These are phyloP conservation scores for Pycnomerus fuliginosus DNA, from an alignment of 2,888 invertebrate species.

Conservation along the genomic window DNA sequence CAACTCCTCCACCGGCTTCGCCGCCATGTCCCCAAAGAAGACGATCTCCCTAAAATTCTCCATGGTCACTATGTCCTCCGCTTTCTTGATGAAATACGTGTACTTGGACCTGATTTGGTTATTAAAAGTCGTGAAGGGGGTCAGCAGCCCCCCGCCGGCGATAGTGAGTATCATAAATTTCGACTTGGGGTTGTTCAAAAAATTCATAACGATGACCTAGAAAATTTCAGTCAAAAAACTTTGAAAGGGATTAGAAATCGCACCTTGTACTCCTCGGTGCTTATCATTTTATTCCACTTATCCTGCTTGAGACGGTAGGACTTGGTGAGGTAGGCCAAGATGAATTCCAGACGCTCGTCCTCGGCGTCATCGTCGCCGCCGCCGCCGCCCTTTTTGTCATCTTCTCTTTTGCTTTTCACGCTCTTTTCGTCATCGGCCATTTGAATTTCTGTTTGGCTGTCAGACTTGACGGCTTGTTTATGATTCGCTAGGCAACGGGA, in stretches of 20 bases:
- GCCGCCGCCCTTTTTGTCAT: too few relatives aligned
- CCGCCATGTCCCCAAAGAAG: constrained; percentile 71
- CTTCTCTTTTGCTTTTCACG: constrained; percentile 46
- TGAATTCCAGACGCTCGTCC: constrained; percentile 76
- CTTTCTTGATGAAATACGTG: constrained; percentile 74
- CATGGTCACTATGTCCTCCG: constrained; percentile 61
- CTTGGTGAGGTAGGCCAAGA: constrained; percentile 71
- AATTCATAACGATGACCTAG: constrained; percentile 58
- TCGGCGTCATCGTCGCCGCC: constrained; percentile 50
- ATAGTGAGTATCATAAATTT: constrained; percentile 63
- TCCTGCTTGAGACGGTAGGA: constrained; percentile 80
- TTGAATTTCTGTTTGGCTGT: too few relatives aligned
- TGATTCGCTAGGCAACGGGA: too few relatives aligned
- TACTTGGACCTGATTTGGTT: constrained; percentile 64
- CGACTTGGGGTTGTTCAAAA: constrained; percentile 54
- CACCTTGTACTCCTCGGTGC: constrained; percentile 68
- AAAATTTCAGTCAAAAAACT: constrained; percentile 26
- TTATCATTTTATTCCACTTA: constrained; percentile 84
- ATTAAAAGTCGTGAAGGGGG: constrained; percentile 65
- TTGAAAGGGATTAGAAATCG: constrained; percentile 17
- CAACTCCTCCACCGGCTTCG: constrained; percentile 69
- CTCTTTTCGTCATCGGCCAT: constrained; percentile 31
- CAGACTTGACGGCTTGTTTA: too few relatives aligned
- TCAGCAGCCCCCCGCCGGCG: constrained; percentile 63
- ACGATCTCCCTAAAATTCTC: constrained; percentile 58